A percentile compares a stretch with the other conserved stretches of the same genome.
Conservation (phyloP, 2,113 vertebrate genomes). For the Pongo pygmaeus region DNA sequence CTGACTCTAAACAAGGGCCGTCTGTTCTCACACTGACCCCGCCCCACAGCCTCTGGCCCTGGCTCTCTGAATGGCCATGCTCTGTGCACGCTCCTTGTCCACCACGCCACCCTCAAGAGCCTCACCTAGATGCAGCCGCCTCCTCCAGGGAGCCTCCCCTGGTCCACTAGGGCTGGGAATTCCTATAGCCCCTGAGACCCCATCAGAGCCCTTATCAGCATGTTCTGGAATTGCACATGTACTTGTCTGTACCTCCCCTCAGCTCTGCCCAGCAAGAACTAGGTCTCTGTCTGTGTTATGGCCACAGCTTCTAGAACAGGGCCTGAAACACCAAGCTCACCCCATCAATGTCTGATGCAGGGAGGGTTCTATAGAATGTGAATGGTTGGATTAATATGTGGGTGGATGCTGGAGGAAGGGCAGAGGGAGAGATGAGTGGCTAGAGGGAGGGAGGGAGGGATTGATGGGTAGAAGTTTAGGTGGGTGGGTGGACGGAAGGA, state of each 20-base stretch:
- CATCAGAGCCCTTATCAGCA: neutral
- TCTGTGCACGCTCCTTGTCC: fast-evolving
- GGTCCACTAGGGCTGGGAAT: neutral
- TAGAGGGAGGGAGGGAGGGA: too few species aligned
- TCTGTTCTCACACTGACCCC: fast-evolving
- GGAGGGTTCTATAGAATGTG: neutral
- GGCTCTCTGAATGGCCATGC: neutral
- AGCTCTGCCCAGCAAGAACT: neutral
- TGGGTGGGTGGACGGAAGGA: too few species aligned
- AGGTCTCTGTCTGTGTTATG: fast-evolving
- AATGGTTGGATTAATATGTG: too few species aligned
- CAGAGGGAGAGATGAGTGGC: too few species aligned
- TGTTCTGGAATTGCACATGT: neutral
- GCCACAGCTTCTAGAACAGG: neutral
- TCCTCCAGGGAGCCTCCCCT: neutral
- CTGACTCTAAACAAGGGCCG: neutral
- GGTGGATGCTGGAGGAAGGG: neutral
- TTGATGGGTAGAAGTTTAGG: too few species aligned
- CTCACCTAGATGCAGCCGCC: neutral
- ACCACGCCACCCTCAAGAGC: fast-evolving
- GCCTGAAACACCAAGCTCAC: neutral
- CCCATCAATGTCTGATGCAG: too few species aligned
- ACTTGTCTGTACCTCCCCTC: fast-evolving
- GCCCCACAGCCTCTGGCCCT: neutral
- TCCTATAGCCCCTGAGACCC: fast-evolving